Conservation (phyloP, 2,113 vertebrate genomes). For the Xerus inauris region DNA sequence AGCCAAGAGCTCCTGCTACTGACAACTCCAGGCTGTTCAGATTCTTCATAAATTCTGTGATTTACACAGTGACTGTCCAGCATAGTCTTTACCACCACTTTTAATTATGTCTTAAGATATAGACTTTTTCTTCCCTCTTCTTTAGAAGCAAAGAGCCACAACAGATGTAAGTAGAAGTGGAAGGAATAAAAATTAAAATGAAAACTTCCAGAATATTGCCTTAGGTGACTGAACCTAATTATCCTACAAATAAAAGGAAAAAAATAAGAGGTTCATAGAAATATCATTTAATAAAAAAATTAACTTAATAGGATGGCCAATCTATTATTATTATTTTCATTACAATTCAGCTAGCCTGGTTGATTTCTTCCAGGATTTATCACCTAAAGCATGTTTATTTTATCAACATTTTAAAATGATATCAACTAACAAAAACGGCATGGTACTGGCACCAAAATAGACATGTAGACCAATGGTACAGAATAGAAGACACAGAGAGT, state of each 20-base stretch:
- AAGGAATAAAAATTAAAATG: background rate
- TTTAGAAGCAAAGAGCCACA: background rate
- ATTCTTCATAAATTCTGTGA: background rate
- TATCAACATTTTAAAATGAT: background rate
- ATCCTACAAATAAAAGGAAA: background rate
- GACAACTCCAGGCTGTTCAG: background rate
- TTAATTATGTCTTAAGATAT: background rate
- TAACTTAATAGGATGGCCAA: background rate
- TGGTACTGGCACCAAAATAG: too few species aligned
- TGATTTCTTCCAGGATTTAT: background rate
- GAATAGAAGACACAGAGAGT: too few species aligned
- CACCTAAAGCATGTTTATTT: background rate
- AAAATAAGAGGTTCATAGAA: background rate
- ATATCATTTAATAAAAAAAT: background rate
- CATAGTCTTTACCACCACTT: background rate
- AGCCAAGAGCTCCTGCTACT: background rate
- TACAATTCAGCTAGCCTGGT: background rate
- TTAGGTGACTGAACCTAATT: background rate
- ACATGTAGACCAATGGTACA: too few species aligned
- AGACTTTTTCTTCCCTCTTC: background rate
- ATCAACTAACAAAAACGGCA: too few species aligned
- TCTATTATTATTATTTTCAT: background rate
- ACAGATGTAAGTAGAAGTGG: background rate
- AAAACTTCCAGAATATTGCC: constrained; percentile 5
- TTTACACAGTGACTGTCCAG: background rate